Evolutionary conservation across 2,113 vertebrate genomes (phyloP).

Genomic region (Sebastes fasciatus): DNA sequence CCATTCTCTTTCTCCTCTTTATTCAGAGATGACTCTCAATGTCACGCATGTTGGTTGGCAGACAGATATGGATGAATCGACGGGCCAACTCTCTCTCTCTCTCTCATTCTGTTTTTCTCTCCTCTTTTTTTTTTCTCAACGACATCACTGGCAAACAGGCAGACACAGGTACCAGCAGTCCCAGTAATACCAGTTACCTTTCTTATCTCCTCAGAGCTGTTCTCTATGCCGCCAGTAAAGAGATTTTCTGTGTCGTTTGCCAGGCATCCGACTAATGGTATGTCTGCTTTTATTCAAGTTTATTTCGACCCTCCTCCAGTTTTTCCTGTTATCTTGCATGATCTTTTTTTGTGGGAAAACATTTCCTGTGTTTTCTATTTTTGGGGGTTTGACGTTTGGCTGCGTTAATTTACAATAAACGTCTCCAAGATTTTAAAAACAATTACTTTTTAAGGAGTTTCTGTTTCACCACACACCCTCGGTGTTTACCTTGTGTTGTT

Average conservation of each 20-base stretch:
- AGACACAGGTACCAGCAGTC: slow-evolving; percentile 52
- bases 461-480: slow-evolving; percentile 47
- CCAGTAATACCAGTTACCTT: slow-evolving; percentile 89
- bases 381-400: slow-evolving; percentile 52
- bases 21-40: slow-evolving; percentile 25
- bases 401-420: slow-evolving; percentile 59
- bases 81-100: slow-evolving; percentile 2
- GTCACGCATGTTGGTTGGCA: slow-evolving; percentile 35
- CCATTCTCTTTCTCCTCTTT: not conserved
- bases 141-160: slow-evolving; percentile 26
- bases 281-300: slow-evolving; percentile 89
- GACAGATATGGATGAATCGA: slow-evolving; percentile 29
- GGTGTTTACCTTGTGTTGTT: slow-evolving; percentile 62
- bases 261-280: slow-evolving; percentile 99
- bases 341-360: slow-evolving; percentile 73
- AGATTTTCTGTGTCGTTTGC: slow-evolving; percentile 99
- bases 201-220: slow-evolving; percentile 99
- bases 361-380: slow-evolving; percentile 60
- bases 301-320: slow-evolving; percentile 63
- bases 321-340: slow-evolving; percentile 84
- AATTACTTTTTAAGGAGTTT: slow-evolving; percentile 4
- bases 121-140: not conserved
- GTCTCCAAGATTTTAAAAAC: slow-evolving; percentile 28
- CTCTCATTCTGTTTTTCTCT: slow-evolving; percentile 15
- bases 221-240: slow-evolving; percentile 99